Percentiles rank a stretch among this genome's conserved stretches.
These are phyloP conservation scores for Dipodomys merriami DNA, from an alignment of 2,113 vertebrate species.

Conservation along the genomic window DNA sequence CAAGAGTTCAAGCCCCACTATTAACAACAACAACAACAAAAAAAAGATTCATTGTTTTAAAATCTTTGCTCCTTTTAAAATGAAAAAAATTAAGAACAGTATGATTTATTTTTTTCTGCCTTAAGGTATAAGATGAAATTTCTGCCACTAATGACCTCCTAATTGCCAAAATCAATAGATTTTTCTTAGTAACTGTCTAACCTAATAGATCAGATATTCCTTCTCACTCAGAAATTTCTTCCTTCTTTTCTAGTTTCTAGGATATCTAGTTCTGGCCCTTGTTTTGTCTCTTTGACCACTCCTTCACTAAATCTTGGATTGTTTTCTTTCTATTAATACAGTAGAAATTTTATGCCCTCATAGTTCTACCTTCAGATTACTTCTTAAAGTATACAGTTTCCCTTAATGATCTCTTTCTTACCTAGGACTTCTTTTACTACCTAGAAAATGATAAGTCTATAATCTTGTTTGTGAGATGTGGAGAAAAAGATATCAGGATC, in stretches of 20 bases:
- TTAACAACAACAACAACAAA: too few species aligned
- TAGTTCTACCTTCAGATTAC: neutral
- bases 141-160: constrained; percentile 47
- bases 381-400: constrained; percentile 17
- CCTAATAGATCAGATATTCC: constrained; percentile 15
- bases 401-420: constrained; percentile 19
- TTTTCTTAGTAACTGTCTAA: constrained; percentile 55
- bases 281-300: constrained; percentile 24
- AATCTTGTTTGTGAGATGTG: neutral
- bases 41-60: constrained; percentile 30
- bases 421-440: neutral
- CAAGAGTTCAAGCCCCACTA: too few species aligned
- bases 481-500: constrained; percentile 7
- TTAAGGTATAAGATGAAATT: constrained; percentile 54
- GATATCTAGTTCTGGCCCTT: constrained; percentile 56
- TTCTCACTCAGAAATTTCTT: constrained; percentile 39
- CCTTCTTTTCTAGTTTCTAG: constrained; percentile 37
- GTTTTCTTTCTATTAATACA: constrained; percentile 21
- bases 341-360: constrained; percentile 40
- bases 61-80: constrained; percentile 54
- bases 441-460: constrained; percentile 9
- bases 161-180: constrained; percentile 56
- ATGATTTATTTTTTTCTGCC: neutral
- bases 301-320: constrained; percentile 40
- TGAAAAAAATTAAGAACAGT: constrained; percentile 48